A percentile compares a stretch with the other conserved stretches of the same genome.
These are phyloP conservation scores for Myocastor coypus DNA, from an alignment of 2,113 vertebrate species.

Conservation along the genomic window DNA sequence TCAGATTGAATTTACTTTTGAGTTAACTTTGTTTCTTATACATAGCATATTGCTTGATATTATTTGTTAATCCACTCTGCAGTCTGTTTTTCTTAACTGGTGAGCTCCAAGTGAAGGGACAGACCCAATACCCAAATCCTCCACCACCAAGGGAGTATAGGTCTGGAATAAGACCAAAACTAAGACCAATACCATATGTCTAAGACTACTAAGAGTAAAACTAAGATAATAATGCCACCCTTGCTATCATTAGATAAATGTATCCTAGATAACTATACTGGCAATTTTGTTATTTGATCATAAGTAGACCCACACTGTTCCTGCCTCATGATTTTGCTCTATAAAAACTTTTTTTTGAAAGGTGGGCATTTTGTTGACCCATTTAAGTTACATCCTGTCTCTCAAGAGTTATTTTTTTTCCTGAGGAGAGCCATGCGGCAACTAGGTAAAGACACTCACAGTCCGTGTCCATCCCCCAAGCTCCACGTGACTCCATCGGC, in stretches of 20 bases:
- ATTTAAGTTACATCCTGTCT: neutral
- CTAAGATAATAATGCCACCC: neutral
- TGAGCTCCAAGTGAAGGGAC: too few relatives aligned
- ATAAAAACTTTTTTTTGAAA: neutral
- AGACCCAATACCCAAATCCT: too few relatives aligned
- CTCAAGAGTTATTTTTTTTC: neutral
- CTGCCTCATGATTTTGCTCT: neutral
- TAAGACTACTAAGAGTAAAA: neutral
- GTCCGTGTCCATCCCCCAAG: too few relatives aligned
- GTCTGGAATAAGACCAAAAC: neutral
- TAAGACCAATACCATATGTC: neutral
- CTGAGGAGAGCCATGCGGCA: too few relatives aligned
- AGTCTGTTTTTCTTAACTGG: too few relatives aligned
- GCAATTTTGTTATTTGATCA: neutral
- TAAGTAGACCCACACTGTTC: neutral
- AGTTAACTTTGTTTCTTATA: too few relatives aligned
- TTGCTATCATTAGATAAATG: neutral
- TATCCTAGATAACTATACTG: neutral
- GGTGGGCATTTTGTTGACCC: neutral
- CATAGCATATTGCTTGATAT: too few relatives aligned
- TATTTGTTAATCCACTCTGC: too few relatives aligned
- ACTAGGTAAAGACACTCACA: too few relatives aligned
- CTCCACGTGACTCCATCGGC: too few relatives aligned
- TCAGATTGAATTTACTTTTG: too few relatives aligned
- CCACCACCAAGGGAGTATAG: too few relatives aligned